Conservation (phyloP, 2,113 vertebrate genomes). For the Arvicanthis niloticus region DNA sequence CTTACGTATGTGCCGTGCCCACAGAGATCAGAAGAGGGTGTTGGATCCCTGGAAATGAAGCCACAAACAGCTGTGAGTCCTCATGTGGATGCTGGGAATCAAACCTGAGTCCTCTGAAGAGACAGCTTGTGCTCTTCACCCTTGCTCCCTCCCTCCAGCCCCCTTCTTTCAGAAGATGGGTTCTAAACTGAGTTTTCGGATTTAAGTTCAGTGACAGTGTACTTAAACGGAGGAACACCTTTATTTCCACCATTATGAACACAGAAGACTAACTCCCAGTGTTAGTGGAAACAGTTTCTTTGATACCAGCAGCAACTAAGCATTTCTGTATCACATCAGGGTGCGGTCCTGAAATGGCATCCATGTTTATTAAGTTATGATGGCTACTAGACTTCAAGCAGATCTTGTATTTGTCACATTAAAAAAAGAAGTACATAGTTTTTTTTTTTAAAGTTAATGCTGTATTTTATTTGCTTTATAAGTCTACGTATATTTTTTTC, state of each 20-base stretch:
- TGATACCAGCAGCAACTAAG: neutral
- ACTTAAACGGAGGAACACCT: neutral
- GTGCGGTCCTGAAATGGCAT: neutral
- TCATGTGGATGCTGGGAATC: neutral
- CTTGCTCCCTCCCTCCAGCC: neutral
- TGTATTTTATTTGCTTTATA: constrained; percentile 46
- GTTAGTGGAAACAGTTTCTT: neutral
- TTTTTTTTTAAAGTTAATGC: neutral
- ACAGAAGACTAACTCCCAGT: neutral
- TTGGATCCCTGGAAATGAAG: neutral
- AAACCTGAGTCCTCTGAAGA: neutral
- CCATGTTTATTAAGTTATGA: neutral
- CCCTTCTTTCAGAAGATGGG: neutral
- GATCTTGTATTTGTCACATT: neutral
- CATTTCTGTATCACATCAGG: neutral
- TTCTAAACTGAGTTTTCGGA: neutral
- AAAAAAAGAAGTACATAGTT: constrained; percentile 4
- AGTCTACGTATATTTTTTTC: neutral
- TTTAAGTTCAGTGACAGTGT: neutral
- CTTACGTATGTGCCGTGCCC: neutral
- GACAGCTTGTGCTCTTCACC: neutral
- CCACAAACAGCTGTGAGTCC: neutral
- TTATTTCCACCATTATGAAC: neutral
- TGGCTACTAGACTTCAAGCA: constrained; percentile 4
- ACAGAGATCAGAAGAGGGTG: neutral